Evolutionary conservation across 1,140 invertebrate genomes (phyloP).

Genomic region (Anastatus disparis): DNA sequence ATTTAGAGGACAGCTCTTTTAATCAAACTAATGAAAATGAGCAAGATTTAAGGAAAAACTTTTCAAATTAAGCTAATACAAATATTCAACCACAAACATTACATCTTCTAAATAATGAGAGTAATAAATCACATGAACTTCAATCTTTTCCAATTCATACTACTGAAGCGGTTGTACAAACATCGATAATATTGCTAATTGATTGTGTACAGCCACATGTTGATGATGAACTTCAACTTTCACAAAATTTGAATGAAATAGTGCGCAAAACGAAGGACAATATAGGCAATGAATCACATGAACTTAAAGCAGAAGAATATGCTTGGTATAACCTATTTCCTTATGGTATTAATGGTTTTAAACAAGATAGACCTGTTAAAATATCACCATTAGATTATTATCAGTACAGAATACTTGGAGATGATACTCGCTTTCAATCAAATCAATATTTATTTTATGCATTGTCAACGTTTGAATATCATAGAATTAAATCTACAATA

Average conservation of each 20-base stretch:
- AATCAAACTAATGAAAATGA: conserved; percentile 13
- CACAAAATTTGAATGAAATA: conserved; percentile 52
- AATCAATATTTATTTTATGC: background rate
- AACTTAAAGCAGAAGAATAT: conserved; percentile 60
- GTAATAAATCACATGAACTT: background rate
- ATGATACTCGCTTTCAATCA: background rate
- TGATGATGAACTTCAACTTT: conserved; percentile 53
- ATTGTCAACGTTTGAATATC: background rate
- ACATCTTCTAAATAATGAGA: background rate
- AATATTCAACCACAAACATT: background rate
- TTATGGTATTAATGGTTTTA: conserved; percentile 1
- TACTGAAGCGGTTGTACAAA: no score
- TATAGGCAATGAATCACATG: conserved; percentile 53
- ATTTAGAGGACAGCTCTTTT: no score
- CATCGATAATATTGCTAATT: conserved; percentile 52
- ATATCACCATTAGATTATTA: background rate
- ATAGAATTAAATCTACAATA: background rate
- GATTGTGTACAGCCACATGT: conserved; percentile 51
- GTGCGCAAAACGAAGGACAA: conserved; percentile 53
- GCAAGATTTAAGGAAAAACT: no score
- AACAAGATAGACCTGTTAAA: background rate
- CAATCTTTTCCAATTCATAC: background rate
- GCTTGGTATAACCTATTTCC: conserved; percentile 56
- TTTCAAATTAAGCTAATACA: background rate
- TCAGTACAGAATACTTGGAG: background rate